These are phyloP conservation scores for Sylvietta virens DNA, from an alignment of 2,113 vertebrate genomes.

Conservation along the genomic window DNA sequence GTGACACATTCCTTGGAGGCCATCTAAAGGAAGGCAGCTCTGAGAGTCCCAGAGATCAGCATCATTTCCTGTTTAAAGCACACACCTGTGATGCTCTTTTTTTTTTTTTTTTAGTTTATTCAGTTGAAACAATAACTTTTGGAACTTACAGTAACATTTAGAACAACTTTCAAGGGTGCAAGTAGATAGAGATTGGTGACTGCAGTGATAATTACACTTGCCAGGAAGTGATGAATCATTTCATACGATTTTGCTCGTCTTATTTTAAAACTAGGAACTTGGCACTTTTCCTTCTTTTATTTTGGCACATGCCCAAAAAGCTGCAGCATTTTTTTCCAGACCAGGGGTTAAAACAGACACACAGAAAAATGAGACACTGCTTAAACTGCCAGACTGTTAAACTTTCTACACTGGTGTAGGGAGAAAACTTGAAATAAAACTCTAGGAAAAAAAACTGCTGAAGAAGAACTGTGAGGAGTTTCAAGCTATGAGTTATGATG, in stretches of 20 bases:
- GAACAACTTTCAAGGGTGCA: not conserved
- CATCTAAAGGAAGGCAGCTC: not conserved
- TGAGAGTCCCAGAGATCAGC: not conserved
- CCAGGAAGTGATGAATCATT: constrained; percentile 50
- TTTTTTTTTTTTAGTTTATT: not conserved
- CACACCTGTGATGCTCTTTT: not conserved
- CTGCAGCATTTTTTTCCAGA: not conserved
- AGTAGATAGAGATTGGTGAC: constrained; percentile 6
- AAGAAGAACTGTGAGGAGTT: not conserved
- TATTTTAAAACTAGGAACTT: constrained; percentile 32
- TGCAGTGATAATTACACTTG: constrained; percentile 28
- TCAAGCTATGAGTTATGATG: not conserved
- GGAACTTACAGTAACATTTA: not conserved
- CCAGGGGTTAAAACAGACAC: constrained; percentile 2
- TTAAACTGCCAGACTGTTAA: not conserved
- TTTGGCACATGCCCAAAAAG: not conserved
- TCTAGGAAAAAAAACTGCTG: not conserved
- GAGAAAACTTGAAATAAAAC: not conserved
- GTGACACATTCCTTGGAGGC: not conserved
- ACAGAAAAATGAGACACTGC: not conserved
- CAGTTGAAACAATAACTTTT: not conserved
- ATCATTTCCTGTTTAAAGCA: not conserved
- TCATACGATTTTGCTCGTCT: not conserved
- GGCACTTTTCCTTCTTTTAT: not conserved
- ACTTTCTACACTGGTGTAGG: not conserved